Percentiles rank a stretch among this genome's conserved stretches.
These are phyloP conservation scores for Hypocryptadius cinnamomeus DNA, from an alignment of 2,113 vertebrate genomes.

Conservation along the genomic window DNA sequence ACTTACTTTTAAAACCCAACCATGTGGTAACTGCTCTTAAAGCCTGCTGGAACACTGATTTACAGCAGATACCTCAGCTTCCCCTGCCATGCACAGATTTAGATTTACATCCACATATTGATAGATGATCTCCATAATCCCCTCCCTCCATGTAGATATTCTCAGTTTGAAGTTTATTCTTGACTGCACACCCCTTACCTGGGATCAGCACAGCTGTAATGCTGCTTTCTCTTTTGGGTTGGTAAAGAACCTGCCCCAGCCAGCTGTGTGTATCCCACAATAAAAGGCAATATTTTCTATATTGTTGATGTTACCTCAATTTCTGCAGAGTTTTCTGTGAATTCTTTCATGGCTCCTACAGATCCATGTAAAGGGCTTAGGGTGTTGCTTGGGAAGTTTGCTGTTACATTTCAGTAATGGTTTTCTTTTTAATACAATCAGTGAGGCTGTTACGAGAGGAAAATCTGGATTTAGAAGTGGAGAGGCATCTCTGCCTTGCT, in stretches of 20 bases:
- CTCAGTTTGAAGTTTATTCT: neutral
- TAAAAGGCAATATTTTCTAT: neutral
- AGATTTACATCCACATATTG: neutral
- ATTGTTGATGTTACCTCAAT: neutral
- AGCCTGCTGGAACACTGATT: neutral
- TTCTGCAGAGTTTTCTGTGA: neutral
- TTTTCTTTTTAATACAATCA: neutral
- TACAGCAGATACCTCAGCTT: neutral
- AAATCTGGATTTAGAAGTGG: neutral
- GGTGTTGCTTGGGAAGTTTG: neutral
- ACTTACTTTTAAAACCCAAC: neutral
- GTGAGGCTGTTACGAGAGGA: neutral
- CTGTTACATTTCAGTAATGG: fast-evolving
- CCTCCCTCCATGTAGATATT: fast-evolving
- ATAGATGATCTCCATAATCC: fast-evolving
- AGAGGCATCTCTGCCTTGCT: neutral
- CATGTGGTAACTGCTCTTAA: neutral
- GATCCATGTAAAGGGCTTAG: neutral
- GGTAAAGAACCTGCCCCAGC: neutral
- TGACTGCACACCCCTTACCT: neutral
- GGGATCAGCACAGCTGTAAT: fast-evolving
- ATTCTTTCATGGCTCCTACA: neutral
- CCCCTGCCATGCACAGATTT: fast-evolving
- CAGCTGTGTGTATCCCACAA: neutral
- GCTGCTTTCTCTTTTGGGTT: neutral